Evolutionary conservation across 2,888 invertebrate species (phyloP), one percentile per base, ranked within the genome.

Genomic region (Pseudoips prasinana): DNA sequence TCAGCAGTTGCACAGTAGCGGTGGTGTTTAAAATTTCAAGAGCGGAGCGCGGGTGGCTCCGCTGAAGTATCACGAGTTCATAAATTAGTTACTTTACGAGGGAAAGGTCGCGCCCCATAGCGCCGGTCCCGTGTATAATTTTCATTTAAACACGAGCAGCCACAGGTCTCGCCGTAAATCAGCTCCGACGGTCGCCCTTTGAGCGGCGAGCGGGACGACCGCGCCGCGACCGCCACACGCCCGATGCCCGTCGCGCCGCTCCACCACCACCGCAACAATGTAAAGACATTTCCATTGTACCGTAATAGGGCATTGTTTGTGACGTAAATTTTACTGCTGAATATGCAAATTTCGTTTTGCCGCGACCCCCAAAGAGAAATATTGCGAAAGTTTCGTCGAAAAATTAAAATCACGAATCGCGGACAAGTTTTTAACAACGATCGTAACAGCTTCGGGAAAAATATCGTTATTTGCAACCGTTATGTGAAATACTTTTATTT

Each of bases 261-360:
- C 42, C 44, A 39, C 52, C 44, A 44, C 42, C 64, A 45, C 65
- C 72, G 75, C 72, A 76, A 83, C 82, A 83, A 80, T 79, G 79
- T 82, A 82, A 84, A 82, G 82, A 84, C 79, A 84, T 82, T 83
- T 75, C 77, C 76, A 84, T 83, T 83, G 81, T 83, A 73, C 74
- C 74, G 72, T 83, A 82, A 83, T 82, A 80, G 79, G 73, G 75
- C 76, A 84, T 83, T 83, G 84, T 83, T 85, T 86, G 81, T 82
- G 80, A 82, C 80, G 82, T 79, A 80, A 83, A 83, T 83, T 82
- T 78, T 70, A 79, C 79, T 77, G 79, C 68, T 83, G 81, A 84
- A 82, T 84, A 85, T 86, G 84, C 78, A 85, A 84, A 85, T 84
- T 77, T 73, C 73, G 76, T 74, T 78, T 73, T 66, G 71, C 64